Evolutionary conservation across 1,140 invertebrate genomes (phyloP).

Genomic region (Drosophila kanapiae): DNA sequence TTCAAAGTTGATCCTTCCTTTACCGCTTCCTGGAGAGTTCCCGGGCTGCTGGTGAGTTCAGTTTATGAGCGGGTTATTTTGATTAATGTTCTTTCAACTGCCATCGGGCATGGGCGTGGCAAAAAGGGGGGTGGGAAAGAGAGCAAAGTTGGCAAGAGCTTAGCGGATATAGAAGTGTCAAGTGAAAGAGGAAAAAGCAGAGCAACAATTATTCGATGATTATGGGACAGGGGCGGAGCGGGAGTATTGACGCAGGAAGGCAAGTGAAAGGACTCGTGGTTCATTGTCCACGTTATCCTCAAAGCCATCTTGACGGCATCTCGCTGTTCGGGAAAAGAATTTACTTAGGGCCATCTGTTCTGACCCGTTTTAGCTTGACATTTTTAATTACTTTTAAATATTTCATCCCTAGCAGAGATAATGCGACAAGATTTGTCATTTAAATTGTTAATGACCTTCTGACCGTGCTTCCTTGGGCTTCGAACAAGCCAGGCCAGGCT

Average conservation of each 20-base stretch:
- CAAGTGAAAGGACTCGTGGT: conserved; percentile 6
- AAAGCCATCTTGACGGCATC: conserved; percentile 12
- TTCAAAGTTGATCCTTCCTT: conserved; percentile 36
- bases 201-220: conserved; percentile 45
- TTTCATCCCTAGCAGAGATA: conserved; percentile 22
- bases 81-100: conserved; percentile 60
- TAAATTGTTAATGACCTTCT: conserved; percentile 52
- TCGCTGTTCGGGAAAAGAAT: background rate
- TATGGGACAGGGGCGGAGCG: background rate
- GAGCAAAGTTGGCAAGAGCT: conserved; percentile 26
- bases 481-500: background rate
- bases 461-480: conserved; percentile 12
- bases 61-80: conserved; percentile 63
- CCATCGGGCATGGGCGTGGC: conserved; percentile 17
- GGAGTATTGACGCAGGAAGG: conserved; percentile 13
- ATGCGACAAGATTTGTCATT: conserved; percentile 47
- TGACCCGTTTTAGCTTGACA: conserved; percentile 37
- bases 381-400: conserved; percentile 67
- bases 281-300: conserved; percentile 20
- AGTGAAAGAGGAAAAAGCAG: conserved; percentile 18
- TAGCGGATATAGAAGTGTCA: conserved; percentile 35
- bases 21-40: conserved; percentile 1
- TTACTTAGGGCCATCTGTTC: conserved; percentile 24
- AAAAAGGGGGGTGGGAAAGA: background rate
- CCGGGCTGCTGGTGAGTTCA: conserved; percentile 28